Base-by-base conservation (phyloP, 2,113 vertebrate genomes). In the Sorex araneus region DNA sequence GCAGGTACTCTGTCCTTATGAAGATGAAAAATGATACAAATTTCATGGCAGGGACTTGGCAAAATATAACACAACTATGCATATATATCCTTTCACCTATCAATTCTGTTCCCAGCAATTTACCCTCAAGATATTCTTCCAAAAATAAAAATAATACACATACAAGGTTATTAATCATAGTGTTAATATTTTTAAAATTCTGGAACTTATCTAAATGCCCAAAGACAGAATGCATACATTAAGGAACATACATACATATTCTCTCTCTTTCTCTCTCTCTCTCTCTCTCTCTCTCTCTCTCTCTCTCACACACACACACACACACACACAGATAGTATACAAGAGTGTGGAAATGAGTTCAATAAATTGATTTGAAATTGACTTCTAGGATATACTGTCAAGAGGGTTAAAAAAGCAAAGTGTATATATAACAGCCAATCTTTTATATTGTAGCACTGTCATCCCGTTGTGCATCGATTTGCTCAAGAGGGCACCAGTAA, bases 101-200 rank as follows among this genome's bases (percentile, higher is more conserved):
- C 25, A 90, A 57, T 70, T 18, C 19, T 54, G 40, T 15, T 45
- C 80, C 27, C 57, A 87, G 36, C 34, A 71, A 80, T 66, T 80
- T 54, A 80, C 19, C 69, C 36, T n/a, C 6, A 93, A 84, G 67
- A 71, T 23, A 77, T 30, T 71, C 54, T 64, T 84, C 54, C 34
- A 73, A 32, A 4, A 25, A 28, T 28, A 27, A 50, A 92, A 92
- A 73, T 63, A 40, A 47, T 19, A 78, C 27, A 88, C 13, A 21
- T 25, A 34, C 18, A 74, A 47, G 8, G 6, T 32, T 86, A 82
- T 73, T 90, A 18, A 45, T 0, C 32, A 8, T 4, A 60, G 34
- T 64, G 67, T 67, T 67, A 71, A 30, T 66, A 57, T 77, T 88
- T 73, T 27, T 27, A 91, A 91, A 86, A 50, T 66, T 16, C 2